Evolutionary conservation across 2,113 vertebrate genomes (phyloP), one percentile per base, ranked within the genome.

Genomic region (Hydrochoerus hydrochaeris): DNA sequence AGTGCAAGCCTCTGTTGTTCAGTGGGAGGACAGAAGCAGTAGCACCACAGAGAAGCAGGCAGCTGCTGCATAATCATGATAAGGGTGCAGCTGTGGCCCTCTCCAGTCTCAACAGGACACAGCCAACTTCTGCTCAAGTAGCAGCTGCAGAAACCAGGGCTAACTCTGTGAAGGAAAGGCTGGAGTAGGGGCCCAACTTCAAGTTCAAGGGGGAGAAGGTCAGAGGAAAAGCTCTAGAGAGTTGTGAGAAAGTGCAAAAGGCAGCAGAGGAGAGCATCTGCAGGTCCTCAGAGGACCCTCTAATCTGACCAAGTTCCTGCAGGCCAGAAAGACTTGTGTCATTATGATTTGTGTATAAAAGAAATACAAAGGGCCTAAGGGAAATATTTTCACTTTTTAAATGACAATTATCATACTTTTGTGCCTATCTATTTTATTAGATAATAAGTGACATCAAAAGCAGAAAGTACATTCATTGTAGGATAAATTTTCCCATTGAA

Each of bases 381-480:
- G 38, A 22, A 52, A 7, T n/a, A 94, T 44, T 44, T 75, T 85
- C 24, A 65, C 11, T 63, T 73, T 91, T 87, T 86, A 73, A 10
- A 92, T 54, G 52, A 94, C 41, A 97, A 65, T 49, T 65, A 83
- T 26, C 60, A 81, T 85, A 86, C 85, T 78, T 86, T 78, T 87
- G 32, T 88, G 30, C 35, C 91, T 60, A 77, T 3, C 38, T 78
- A 69, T 69, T 22, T 49, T 81, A 22, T 58, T 92, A 13, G 46
- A 20, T 49, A 95, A 14, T 82, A 14, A 87, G n/a, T 7, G 46
- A 41, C 38, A 83, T 94, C 65, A 90, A 78, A 90, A 82, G 52
- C 63, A 94, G 60, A 91, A 90, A 85, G 58, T 87, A 71, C 1
- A 93, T 54, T 57, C 44, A n/a, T 69, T 65, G 7, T 38, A 52